A percentile compares a stretch with the other conserved stretches of the same genome.
Conservation (phyloP, 2,888 invertebrate species). For the Geophilus truncorum region DNA sequence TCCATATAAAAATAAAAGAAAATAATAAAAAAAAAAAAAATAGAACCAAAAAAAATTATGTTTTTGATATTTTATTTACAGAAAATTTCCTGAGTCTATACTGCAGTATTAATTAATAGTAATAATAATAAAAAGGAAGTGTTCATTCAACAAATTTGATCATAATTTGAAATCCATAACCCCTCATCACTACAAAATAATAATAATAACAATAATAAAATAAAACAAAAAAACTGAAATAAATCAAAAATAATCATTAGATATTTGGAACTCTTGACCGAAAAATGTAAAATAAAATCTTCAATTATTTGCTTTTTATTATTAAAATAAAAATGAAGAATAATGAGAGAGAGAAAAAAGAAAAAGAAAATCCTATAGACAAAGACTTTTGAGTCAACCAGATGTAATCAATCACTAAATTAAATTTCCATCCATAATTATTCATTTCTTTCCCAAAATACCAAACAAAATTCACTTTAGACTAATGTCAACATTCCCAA, state of each 20-base stretch:
- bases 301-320: neutral
- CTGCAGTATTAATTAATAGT: neutral
- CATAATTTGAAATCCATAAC: neutral
- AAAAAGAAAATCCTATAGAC: neutral
- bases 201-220: neutral
- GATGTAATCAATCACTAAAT: neutral
- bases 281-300: neutral
- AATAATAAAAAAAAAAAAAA: neutral
- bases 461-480: neutral
- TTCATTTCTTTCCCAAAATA: neutral
- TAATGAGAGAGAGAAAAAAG: neutral
- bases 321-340: neutral
- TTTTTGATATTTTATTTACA: constrained; percentile 7
- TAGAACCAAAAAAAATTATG: neutral
- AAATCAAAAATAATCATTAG: neutral
- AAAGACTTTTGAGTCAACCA: neutral
- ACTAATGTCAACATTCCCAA: neutral
- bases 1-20: neutral
- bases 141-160: constrained; percentile 11
- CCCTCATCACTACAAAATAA: neutral
- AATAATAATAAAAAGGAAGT: neutral
- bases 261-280: constrained; percentile 20
- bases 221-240: neutral
- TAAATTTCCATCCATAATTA: constrained; percentile 1
- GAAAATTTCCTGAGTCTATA: constrained; percentile 22